phyloP scores from a whole-genome alignment of 2,888 invertebrate genomes.

The Agrilus biguttatus region DNA sequence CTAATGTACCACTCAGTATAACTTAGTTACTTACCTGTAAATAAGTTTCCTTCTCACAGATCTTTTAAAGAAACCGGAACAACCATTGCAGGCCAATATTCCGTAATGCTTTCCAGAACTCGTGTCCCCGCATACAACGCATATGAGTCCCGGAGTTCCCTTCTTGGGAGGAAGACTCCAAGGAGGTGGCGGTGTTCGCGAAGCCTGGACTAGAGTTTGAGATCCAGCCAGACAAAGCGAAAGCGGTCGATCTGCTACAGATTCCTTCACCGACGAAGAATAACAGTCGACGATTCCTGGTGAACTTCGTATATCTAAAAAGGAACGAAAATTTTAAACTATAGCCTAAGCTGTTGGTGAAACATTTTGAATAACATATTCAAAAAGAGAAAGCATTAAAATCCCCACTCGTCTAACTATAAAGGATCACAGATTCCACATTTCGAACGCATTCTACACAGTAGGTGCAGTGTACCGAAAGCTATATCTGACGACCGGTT shows the following conservation, averaged over 20 bases:
- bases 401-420: no score
- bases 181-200: conserved; percentile 43
- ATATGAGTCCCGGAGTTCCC: conserved; percentile 65
- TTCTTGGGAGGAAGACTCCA: conserved; percentile 36
- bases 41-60: conserved; percentile 92
- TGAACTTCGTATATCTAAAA: conserved; percentile 26
- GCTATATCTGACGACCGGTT: no score
- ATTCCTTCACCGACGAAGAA: conserved; percentile 16
- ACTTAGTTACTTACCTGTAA: conserved; percentile 89
- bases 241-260: conserved; percentile 36
- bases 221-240: conserved; percentile 42
- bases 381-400: no score
- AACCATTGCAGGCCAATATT: conserved; percentile 96
- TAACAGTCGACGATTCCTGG: conserved; percentile 29
- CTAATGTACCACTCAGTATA: no score
- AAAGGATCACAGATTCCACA: no score
- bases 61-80: conserved; percentile 97
- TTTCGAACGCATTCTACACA: no score
- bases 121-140: conserved; percentile 94
- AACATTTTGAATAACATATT: no score
- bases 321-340: background rate
- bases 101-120: conserved; percentile 97
- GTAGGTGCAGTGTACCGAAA: no score
- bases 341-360: no score
- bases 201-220: conserved; percentile 48